These are phyloP conservation scores for Listronotus bonariensis DNA, from an alignment of 1,140 invertebrate species.

Conservation along the genomic window DNA sequence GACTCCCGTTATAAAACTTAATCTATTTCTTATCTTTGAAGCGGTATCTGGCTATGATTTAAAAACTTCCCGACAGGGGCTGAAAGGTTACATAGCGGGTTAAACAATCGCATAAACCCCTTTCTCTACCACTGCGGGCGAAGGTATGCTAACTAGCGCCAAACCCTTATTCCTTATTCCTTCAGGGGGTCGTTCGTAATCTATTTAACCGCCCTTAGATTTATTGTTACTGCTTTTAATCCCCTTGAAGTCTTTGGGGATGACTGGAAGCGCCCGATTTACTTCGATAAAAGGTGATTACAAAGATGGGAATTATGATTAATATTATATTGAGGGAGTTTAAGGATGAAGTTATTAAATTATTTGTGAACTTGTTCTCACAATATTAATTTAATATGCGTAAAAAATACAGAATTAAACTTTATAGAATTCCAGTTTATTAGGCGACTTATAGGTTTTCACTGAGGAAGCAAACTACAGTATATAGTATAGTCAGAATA, in stretches of 20 bases:
- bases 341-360: not conserved
- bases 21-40: not conserved
- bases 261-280: constrained; percentile 25
- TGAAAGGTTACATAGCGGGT: constrained; percentile 27
- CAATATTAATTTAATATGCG: no score
- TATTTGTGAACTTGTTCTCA: no score
- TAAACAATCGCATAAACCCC: constrained; percentile 35
- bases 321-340: constrained; percentile 14
- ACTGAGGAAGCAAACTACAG: no score
- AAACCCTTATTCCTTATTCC: constrained; percentile 16
- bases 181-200: constrained; percentile 35
- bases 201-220: constrained; percentile 38
- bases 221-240: constrained; percentile 39
- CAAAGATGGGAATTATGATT: constrained; percentile 24
- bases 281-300: constrained; percentile 34
- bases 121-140: constrained; percentile 24
- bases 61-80: constrained; percentile 30
- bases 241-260: constrained; percentile 16
- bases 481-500: no score
- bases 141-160: constrained; percentile 39
- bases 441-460: no score
- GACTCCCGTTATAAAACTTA: not conserved
- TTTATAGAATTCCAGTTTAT: no score
- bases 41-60: constrained; percentile 22
- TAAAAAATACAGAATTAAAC: no score